Conservation (phyloP, 2,797 vertebrate species). For the Luscinia megarhynchos region DNA sequence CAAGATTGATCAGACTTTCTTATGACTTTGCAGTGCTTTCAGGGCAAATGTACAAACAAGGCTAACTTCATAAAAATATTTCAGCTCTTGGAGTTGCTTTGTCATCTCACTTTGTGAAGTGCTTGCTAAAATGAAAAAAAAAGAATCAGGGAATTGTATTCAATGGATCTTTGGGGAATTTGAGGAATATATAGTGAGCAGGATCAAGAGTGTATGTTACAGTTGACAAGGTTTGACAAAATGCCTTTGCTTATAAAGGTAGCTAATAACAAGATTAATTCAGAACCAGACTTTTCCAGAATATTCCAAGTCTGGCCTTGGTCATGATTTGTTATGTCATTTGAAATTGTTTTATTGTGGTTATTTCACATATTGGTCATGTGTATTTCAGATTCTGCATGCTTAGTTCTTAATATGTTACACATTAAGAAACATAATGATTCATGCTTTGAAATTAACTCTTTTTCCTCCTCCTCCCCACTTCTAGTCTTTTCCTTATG, state of each 20-base stretch:
- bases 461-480: neutral
- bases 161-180: neutral
- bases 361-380: neutral
- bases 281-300: neutral
- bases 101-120: neutral
- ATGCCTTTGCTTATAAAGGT: neutral
- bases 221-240: neutral
- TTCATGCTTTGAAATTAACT: neutral
- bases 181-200: neutral
- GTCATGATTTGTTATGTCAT: neutral
- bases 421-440: neutral
- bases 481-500: neutral
- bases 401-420: neutral
- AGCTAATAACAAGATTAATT: neutral
- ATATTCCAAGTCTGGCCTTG: neutral
- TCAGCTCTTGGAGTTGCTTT: neutral
- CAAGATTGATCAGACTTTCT: neutral
- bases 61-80: neutral
- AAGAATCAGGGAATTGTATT: neutral
- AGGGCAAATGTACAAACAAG: neutral
- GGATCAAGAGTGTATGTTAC: neutral
- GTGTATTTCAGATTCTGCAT: neutral
- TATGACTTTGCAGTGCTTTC: neutral
- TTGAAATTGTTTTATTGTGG: neutral
- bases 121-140: neutral